Conservation (phyloP, 2,113 vertebrate genomes). For the Chaetodon trifascialis region DNA sequence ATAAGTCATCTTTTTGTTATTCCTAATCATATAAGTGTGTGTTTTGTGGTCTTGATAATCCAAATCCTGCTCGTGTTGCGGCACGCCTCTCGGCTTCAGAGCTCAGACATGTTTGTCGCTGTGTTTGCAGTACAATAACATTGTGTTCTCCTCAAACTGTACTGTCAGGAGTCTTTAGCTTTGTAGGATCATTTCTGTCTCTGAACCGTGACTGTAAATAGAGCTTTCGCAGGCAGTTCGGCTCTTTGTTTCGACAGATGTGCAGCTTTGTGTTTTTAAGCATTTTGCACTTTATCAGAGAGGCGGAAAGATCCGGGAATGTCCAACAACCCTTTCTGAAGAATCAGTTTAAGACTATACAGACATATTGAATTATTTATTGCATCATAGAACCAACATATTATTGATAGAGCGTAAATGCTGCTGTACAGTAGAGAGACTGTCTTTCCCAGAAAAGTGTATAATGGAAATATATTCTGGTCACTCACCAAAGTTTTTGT, state of each 20-base stretch:
- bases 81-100: slow-evolving; percentile 20
- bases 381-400: slow-evolving; percentile 21
- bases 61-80: slow-evolving; percentile 25
- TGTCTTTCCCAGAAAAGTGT: slow-evolving; percentile 44
- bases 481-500: slow-evolving; percentile 17
- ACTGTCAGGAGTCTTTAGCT: background rate
- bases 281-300: slow-evolving; percentile 71
- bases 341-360: slow-evolving; percentile 1
- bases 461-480: slow-evolving; percentile 33
- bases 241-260: background rate
- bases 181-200: slow-evolving; percentile 11
- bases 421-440: slow-evolving; percentile 50
- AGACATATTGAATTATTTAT: slow-evolving; percentile 34
- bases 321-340: slow-evolving; percentile 32
- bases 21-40: slow-evolving; percentile 4
- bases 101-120: slow-evolving; percentile 6
- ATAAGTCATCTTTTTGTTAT: background rate
- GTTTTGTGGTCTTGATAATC: slow-evolving; percentile 41
- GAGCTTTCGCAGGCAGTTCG: slow-evolving; percentile 20
- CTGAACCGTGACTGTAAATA: slow-evolving; percentile 20
- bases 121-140: background rate
- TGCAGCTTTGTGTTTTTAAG: slow-evolving; percentile 56
- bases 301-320: slow-evolving; percentile 43
- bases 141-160: background rate
- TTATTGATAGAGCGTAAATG: slow-evolving; percentile 22